Base-by-base conservation (phyloP, 2,113 vertebrate genomes). In the Hyla sarda region DNA sequence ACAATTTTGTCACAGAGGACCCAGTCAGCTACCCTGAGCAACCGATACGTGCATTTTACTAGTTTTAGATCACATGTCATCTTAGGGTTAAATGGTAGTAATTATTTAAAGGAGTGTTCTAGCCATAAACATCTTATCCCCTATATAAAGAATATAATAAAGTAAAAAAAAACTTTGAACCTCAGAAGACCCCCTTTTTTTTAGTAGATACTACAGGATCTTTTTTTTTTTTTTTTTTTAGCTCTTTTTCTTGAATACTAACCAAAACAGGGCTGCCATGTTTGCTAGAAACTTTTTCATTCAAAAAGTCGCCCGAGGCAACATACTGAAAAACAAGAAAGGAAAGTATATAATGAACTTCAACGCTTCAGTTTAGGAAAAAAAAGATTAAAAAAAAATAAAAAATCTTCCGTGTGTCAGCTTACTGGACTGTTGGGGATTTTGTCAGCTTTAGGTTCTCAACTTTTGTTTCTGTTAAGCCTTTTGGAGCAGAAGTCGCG, bases 381-480 rank as follows among this genome's bases (percentile, higher is more conserved):
- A 71, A 71, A 41, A n/a, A n/a, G n/a, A n/a, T n/a, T n/a, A n/a
- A n/a, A n/a, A n/a, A n/a, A n/a, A n/a, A n/a, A n/a, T n/a, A n/a
- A 71, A 41, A n/a, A 17, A 41, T 34, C 67, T 11, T 8, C 65
- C 7, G 19, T 41, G 4, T 71, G 67, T 41, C 67, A 25, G 32
- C 32, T 71, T 41, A 71, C 67, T 34, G 34, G 67, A 71, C 17
- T 71, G 67, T 37, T 25, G 19, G 34, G 67, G 67, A 71, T 71
- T 71, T 71, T 71, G 67, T 71, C 34, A 41, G 67, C 67, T 41
- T 71, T 71, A 41, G 67, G 11, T 71, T 71, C 67, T 71, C 67
- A 23, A 41, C 67, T 71, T 71, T 71, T 71, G 67, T 71, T 71
- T 71, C 67, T 71, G 19, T 71, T 41, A 71, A 71, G 67, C 32